Percentiles rank a stretch among this genome's conserved stretches.
These are phyloP conservation scores for Pagrus major DNA, from an alignment of 2,113 vertebrate species.

Conservation along the genomic window DNA sequence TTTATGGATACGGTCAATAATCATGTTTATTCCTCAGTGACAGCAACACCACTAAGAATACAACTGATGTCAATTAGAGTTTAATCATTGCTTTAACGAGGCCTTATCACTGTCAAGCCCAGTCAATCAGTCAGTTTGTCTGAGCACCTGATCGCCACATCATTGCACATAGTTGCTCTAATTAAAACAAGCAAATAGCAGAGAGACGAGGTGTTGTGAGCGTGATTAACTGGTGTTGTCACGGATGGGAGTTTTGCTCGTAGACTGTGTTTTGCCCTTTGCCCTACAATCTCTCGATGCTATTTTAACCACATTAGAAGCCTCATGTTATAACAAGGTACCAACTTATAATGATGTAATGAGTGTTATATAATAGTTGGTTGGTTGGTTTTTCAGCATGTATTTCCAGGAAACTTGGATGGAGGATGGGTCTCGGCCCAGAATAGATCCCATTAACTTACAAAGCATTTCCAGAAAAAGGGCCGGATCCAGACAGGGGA, in stretches of 20 bases:
- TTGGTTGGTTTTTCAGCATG: no score
- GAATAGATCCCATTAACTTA: no score
- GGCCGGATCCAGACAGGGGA: no score
- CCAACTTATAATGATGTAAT: no score
- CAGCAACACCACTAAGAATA: constrained; percentile 20
- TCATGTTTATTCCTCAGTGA: constrained; percentile 38
- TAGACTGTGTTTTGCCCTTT: constrained; percentile 1
- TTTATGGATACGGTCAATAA: constrained; percentile 56
- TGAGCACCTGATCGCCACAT: constrained; percentile 47
- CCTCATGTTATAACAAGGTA: not conserved
- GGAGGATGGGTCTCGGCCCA: no score
- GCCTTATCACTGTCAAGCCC: constrained; percentile 24
- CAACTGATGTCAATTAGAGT: constrained; percentile 24
- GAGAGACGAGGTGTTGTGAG: constrained; percentile 13
- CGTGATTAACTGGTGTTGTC: constrained; percentile 30
- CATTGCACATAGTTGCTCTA: constrained; percentile 10
- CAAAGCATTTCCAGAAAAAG: no score
- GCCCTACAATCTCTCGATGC: not conserved
- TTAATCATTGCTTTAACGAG: constrained; percentile 50
- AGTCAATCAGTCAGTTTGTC: constrained; percentile 16
- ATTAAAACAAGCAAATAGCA: constrained; percentile 25
- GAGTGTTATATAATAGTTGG: no score
- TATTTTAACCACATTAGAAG: not conserved
- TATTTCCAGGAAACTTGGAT: no score
- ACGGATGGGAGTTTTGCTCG: not conserved